Conservation (phyloP, 2,888 invertebrate genomes). For the Drosophila antonietae region DNA sequence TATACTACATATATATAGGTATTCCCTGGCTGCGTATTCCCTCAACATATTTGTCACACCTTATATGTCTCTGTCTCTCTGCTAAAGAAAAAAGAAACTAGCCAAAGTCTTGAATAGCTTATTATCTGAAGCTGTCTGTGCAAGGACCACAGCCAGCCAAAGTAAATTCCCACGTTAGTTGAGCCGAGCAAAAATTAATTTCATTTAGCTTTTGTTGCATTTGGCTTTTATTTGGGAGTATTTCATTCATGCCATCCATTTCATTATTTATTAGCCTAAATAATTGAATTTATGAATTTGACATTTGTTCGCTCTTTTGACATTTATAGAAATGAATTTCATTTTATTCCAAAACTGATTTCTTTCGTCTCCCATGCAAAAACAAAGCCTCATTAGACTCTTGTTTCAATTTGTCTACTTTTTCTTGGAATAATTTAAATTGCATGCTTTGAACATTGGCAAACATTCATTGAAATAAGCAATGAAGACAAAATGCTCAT, state of each 20-base stretch:
- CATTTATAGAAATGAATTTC: background rate
- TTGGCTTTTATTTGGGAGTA: background rate
- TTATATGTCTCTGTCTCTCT: background rate
- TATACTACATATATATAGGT: slow-evolving; percentile 10
- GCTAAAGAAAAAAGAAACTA: slow-evolving; percentile 3
- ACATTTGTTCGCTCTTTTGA: background rate
- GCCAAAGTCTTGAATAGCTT: background rate
- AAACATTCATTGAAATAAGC: background rate
- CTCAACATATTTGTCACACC: slow-evolving; percentile 27
- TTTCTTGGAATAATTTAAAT: background rate
- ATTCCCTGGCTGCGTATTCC: slow-evolving; percentile 18
- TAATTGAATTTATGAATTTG: slow-evolving; percentile 6
- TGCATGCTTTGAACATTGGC: background rate
- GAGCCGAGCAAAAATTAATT: slow-evolving; percentile 1
- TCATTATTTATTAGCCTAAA: slow-evolving; percentile 1
- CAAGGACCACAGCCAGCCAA: background rate
- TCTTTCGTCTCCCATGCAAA: background rate
- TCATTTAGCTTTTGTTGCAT: slow-evolving; percentile 1
- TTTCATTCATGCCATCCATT: background rate
- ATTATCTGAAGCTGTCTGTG: background rate
- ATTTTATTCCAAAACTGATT: background rate
- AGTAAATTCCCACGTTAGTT: background rate
- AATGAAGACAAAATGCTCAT: background rate
- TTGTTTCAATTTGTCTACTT: background rate
- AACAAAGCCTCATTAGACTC: background rate